Conservation (phyloP, 2,888 invertebrate species). For the Polietes domitor region DNA sequence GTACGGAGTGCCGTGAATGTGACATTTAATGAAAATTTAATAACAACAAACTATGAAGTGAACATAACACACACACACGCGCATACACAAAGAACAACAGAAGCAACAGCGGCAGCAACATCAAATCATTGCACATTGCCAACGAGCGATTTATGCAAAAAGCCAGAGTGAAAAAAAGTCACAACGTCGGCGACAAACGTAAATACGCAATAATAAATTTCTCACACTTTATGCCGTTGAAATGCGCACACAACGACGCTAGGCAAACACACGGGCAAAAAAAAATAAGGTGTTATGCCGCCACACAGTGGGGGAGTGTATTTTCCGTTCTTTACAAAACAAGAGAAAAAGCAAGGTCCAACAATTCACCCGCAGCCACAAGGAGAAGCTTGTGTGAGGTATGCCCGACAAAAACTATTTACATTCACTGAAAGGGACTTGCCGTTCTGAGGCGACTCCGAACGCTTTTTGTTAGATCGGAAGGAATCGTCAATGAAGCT, state of each 20-base stretch:
- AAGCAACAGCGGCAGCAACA: constrained; percentile 1
- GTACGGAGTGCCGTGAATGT: constrained; percentile 35
- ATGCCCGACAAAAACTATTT: no score
- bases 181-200: neutral
- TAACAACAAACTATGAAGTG: constrained; percentile 32
- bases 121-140: constrained; percentile 45
- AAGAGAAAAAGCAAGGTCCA: no score
- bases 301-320: neutral
- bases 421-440: no score
- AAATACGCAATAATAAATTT: constrained; percentile 65
- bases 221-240: constrained; percentile 56
- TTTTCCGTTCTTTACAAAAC: no score
- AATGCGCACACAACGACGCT: constrained; percentile 21
- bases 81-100: constrained; percentile 1
- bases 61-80: constrained; percentile 12
- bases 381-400: no score
- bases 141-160: constrained; percentile 40
- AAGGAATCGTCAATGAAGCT: no score
- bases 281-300: neutral
- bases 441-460: no score
- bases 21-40: constrained; percentile 63
- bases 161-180: constrained; percentile 3
- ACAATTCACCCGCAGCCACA: no score
- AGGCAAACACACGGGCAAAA: constrained; percentile 6
- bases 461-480: no score